phyloP scores from a whole-genome alignment of 1,140 invertebrate species.

The Paraescarpia echinospica region DNA sequence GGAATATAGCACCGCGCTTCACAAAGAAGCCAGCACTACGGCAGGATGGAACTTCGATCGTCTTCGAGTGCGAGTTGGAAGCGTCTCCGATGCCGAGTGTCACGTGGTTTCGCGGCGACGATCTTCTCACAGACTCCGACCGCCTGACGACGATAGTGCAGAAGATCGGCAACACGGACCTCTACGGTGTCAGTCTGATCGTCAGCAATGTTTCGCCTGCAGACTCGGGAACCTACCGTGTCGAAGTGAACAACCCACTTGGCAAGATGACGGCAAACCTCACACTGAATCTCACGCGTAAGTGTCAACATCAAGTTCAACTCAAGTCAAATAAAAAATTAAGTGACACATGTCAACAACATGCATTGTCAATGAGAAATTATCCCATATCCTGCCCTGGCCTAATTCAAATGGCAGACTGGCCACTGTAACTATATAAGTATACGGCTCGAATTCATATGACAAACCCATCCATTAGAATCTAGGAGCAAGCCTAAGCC shows the following conservation, averaged over 20 bases:
- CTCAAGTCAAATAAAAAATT: too few relatives aligned
- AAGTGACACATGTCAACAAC: too few relatives aligned
- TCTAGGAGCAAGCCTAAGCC: too few relatives aligned
- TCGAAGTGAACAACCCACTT: slow-evolving; percentile 95
- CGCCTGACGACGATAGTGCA: background rate
- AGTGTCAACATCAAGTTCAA: slow-evolving; percentile 32
- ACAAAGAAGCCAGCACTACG: slow-evolving; percentile 91
- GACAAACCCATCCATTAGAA: background rate
- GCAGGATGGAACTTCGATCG: slow-evolving; percentile 71
- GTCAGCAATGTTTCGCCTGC: slow-evolving; percentile 93
- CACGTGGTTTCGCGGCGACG: slow-evolving; percentile 51
- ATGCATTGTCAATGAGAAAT: too few relatives aligned
- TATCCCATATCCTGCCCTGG: too few relatives aligned
- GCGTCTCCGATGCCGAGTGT: slow-evolving; percentile 54
- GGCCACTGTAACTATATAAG: too few relatives aligned
- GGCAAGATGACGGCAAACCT: slow-evolving; percentile 97
- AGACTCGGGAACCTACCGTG: slow-evolving; percentile 95
- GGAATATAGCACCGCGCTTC: slow-evolving; percentile 60
- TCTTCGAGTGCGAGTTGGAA: slow-evolving; percentile 54
- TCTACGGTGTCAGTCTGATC: slow-evolving; percentile 32
- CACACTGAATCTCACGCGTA: slow-evolving; percentile 91
- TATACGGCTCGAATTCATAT: too few relatives aligned
- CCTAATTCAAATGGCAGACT: too few relatives aligned
- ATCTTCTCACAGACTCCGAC: slow-evolving; percentile 29
- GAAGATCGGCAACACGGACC: background rate